A percentile compares a stretch with the other conserved stretches of the same genome.
Evolutionary conservation across 2,113 vertebrate genomes (phyloP).

Genomic region (Colinus virginianus): DNA sequence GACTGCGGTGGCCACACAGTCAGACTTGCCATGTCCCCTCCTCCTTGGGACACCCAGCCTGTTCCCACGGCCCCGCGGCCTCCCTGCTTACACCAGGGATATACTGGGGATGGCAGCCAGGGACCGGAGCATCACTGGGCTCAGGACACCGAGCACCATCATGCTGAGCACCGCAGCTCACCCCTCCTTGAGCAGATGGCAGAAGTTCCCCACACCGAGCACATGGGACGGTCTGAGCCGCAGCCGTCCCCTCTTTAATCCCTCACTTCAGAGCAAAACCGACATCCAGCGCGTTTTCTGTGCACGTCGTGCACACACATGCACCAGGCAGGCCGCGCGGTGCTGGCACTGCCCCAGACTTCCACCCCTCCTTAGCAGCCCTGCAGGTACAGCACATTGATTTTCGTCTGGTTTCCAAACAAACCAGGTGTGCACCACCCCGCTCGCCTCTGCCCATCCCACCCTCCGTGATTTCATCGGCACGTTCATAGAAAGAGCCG

Average conservation of each 20-base stretch:
- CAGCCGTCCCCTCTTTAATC: too few relatives aligned
- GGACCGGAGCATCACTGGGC: accelerated
- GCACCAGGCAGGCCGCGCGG: too few relatives aligned
- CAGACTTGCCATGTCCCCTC: background rate
- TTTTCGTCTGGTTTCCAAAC: background rate
- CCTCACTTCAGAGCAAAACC: too few relatives aligned
- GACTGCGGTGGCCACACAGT: accelerated
- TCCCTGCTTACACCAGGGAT: accelerated
- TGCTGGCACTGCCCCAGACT: too few relatives aligned
- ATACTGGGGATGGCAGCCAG: accelerated
- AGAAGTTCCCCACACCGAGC: too few relatives aligned
- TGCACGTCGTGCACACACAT: too few relatives aligned
- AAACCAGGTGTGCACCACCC: background rate
- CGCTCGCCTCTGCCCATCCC: background rate
- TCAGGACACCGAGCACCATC: background rate
- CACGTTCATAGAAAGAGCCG: accelerated
- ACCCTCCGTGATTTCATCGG: accelerated
- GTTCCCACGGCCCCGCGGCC: background rate
- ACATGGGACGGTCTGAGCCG: too few relatives aligned
- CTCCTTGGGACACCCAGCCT: background rate
- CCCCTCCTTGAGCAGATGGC: background rate
- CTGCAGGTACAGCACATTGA: too few relatives aligned
- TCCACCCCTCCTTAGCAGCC: too few relatives aligned
- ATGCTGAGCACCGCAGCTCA: accelerated
- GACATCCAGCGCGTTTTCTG: too few relatives aligned